These are phyloP conservation scores for Chymomyza procnemis DNA, from an alignment of 2,888 invertebrate genomes.

Conservation along the genomic window DNA sequence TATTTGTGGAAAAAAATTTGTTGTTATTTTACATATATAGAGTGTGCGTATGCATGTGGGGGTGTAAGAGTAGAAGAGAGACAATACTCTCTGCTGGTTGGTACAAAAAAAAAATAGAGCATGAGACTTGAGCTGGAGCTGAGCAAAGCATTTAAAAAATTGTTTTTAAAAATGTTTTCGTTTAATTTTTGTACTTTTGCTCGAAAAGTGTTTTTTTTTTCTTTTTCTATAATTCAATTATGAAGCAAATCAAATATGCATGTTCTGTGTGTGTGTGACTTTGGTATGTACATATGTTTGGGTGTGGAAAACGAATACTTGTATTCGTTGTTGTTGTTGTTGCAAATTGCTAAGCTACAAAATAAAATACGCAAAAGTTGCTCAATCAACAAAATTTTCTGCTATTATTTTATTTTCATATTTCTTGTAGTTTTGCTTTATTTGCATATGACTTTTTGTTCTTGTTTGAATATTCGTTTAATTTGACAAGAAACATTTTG, in stretches of 20 bases:
- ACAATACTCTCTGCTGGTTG: too few relatives aligned
- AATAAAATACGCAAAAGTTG: background rate
- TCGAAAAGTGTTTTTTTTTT: conserved; percentile 48
- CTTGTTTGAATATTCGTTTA: background rate
- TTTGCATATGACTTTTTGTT: background rate
- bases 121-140: conserved; percentile 23
- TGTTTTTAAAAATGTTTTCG: conserved; percentile 7
- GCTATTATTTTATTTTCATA: background rate
- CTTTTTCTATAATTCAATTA: conserved; percentile 62
- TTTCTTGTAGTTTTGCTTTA: background rate
- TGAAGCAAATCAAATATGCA: conserved; percentile 21
- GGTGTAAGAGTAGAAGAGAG: conserved; percentile 13
- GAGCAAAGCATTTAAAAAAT: conserved; percentile 22
- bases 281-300: conserved; percentile 10
- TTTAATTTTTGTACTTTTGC: background rate
- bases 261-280: conserved; percentile 14
- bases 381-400: background rate
- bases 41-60: conserved; percentile 16
- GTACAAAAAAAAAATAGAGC: conserved; percentile 27
- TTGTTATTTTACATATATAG: background rate
- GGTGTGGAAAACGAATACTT: conserved; percentile 5
- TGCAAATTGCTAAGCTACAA: background rate
- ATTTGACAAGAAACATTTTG: background rate
- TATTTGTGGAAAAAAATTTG: conserved; percentile 10
- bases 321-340: background rate